A percentile compares a stretch with the other conserved stretches of the same genome.
These are phyloP conservation scores for Phenacoccus solenopsis DNA, from an alignment of 1,140 invertebrate species.

Conservation along the genomic window DNA sequence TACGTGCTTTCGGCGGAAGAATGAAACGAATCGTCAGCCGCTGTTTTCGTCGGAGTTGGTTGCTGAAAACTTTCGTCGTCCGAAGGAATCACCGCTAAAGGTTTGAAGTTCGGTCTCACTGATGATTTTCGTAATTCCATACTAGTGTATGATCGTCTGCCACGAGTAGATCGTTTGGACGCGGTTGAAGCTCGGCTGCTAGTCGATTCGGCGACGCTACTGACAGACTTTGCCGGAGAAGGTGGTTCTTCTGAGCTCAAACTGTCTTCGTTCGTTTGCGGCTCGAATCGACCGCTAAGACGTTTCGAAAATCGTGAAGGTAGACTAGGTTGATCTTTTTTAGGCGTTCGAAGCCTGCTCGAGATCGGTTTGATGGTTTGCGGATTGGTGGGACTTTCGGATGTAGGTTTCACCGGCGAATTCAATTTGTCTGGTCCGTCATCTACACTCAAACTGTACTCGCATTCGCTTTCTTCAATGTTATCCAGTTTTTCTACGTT, in stretches of 20 bases:
- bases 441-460: neutral
- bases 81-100: neutral
- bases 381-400: neutral
- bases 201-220: neutral
- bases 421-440: neutral
- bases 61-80: neutral
- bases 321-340: neutral
- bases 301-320: neutral
- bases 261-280: neutral
- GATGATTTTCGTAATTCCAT: constrained; percentile 3
- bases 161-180: neutral
- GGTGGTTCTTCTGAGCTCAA: neutral
- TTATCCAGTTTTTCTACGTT: neutral
- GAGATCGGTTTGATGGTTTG: neutral
- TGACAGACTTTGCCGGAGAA: neutral
- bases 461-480: neutral
- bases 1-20: neutral
- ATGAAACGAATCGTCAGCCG: neutral
- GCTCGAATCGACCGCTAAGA: neutral
- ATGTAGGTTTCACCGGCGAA: neutral
- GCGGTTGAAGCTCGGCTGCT: neutral
- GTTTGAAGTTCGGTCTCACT: neutral
- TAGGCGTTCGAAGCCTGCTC: neutral
- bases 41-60: neutral
- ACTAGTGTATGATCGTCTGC: neutral